Base-by-base conservation (phyloP, 2,888 invertebrate species). In the Limenitis camilla region DNA sequence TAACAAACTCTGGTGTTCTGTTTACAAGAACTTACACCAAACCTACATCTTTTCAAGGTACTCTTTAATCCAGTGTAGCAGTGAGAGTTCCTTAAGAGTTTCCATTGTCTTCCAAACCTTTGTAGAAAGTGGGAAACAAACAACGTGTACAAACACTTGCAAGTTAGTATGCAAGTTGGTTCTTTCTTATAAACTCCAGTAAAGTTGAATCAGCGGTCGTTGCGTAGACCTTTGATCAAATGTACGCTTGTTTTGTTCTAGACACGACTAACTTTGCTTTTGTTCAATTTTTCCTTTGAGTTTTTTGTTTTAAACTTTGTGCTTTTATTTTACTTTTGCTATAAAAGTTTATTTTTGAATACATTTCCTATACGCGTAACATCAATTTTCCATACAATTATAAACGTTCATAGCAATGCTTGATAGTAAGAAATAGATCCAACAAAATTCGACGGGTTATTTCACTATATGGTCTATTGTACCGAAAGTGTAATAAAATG, bases 31-130 rank as follows among this genome's bases (percentile, higher is more conserved):
- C n/a, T n/a, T n/a, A n/a, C n/a, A n/a, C n/a, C n/a, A n/a, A n/a
- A n/a, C n/a, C n/a, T n/a, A n/a, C n/a, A n/a, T n/a, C n/a, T n/a
- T n/a, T n/a, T 39, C 27, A 43, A 48, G 47, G 52, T 40, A 43
- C 31, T 47, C 40, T 46, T 33, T 35, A 45, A 46, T 28, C 28
- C 30, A 32, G 10, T 31, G n/a, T 31, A 40, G 29, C 42, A 41
- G 32, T 27, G 27, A 31, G 30, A 51, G 33, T 40, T 50, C 33
- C 45, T 52, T 38, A 44, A 40, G 40, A 42, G 42, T 46, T 31
- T 42, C 46, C 29, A 33, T 52, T 52, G 52, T 43, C 38, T 47
- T 33, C 33, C 10, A 10, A 43, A 52, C 52, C 42, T 31, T 50
- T 42, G 38, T 19, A 28, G 42, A 35, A 49, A 50, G 43, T 44